A percentile compares a stretch with the other conserved stretches of the same genome.
These are phyloP conservation scores for Calyptomena viridis DNA, from an alignment of 2,113 vertebrate species.

Conservation along the genomic window DNA sequence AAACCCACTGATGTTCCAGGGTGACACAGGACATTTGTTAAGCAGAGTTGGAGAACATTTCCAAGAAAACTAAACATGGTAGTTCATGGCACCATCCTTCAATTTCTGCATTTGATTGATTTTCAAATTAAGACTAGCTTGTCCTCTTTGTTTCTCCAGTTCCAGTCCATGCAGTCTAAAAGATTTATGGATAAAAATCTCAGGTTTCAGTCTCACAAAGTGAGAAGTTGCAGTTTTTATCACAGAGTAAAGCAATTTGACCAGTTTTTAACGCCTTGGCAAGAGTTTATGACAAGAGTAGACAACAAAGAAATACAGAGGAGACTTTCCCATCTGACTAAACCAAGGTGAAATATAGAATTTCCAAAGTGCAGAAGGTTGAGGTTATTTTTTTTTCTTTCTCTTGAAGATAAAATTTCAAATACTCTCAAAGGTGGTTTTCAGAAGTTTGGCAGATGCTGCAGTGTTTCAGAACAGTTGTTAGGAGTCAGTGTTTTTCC, in stretches of 20 bases:
- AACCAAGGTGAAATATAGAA: not conserved
- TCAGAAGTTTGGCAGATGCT: conserved; percentile 3
- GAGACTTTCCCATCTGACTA: not conserved
- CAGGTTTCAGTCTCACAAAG: not conserved
- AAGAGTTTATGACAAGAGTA: not conserved
- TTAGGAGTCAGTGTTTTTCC: not conserved
- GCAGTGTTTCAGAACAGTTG: not conserved
- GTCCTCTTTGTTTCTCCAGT: not conserved
- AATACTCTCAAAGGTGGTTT: not conserved
- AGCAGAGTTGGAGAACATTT: not conserved
- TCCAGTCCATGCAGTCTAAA: not conserved
- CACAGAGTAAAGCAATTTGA: not conserved
- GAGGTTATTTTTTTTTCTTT: not conserved
- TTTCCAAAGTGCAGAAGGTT: not conserved
- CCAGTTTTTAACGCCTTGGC: not conserved
- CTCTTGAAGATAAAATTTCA: not conserved
- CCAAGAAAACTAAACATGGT: not conserved
- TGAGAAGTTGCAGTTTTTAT: not conserved
- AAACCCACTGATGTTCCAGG: not conserved
- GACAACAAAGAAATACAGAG: not conserved
- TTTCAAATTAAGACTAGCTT: not conserved
- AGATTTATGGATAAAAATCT: not conserved
- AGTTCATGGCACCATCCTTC: not conserved
- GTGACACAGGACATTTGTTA: not conserved
- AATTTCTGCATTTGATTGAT: not conserved